Percentiles rank a stretch among this genome's conserved stretches.
Conservation (phyloP, 2,888 invertebrate species). For the Theretra japonica region DNA sequence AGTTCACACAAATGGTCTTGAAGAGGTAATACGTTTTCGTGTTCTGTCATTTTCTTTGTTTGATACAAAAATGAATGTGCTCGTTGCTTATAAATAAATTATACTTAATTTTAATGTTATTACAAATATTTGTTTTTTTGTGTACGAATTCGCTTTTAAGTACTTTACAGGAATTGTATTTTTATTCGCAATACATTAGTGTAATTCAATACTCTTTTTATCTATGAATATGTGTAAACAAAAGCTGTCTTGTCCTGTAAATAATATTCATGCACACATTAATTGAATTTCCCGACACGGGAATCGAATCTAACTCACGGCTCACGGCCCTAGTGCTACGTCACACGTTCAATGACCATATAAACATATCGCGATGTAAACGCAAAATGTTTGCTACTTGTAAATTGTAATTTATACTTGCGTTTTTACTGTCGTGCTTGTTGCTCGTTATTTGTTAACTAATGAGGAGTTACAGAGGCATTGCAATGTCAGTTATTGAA, state of each 20-base stretch:
- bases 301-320: background rate
- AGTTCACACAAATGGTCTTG: background rate
- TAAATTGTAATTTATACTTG: conserved; percentile 7
- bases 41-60: too few species aligned
- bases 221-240: too few species aligned
- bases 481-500: background rate
- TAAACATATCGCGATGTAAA: background rate
- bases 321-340: background rate
- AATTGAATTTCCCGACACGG: background rate
- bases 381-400: background rate
- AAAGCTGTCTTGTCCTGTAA: too few species aligned
- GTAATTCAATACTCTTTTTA: too few species aligned
- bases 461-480: conserved; percentile 5
- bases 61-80: too few species aligned
- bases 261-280: too few species aligned
- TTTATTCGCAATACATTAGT: too few species aligned
- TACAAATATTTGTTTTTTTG: too few species aligned
- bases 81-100: too few species aligned
- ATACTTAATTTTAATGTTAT: too few species aligned
- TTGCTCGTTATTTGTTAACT: conserved; percentile 3
- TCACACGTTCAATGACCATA: background rate
- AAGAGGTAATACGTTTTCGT: background rate
- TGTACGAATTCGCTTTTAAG: too few species aligned
- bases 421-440: background rate
- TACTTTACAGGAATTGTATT: too few species aligned